A percentile compares a stretch with the other conserved stretches of the same genome.
phyloP scores from a whole-genome alignment of 2,888 invertebrate genomes.

The Cyclophora punctaria region DNA sequence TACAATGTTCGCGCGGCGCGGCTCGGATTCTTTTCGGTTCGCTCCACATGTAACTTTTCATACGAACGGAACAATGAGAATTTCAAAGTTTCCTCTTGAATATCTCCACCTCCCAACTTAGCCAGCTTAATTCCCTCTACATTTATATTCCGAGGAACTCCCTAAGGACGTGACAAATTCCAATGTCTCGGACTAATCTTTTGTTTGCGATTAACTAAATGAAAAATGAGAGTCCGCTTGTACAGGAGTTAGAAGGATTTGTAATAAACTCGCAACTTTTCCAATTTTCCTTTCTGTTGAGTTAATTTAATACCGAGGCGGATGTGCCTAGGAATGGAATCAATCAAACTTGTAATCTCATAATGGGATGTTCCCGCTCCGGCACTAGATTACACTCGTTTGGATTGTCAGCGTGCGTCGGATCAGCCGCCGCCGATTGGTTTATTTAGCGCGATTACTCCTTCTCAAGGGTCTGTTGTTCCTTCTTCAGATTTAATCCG shows the following conservation, averaged over 20 bases:
- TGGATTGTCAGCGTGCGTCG: too few relatives aligned
- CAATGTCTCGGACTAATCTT: slow-evolving; percentile 10
- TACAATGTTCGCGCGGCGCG: too few relatives aligned
- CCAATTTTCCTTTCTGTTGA: slow-evolving; percentile 3
- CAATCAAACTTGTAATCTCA: too few relatives aligned
- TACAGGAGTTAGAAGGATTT: slow-evolving; percentile 4
- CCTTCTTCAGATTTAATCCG: too few relatives aligned
- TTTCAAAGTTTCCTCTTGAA: slow-evolving; percentile 33
- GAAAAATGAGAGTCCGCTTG: slow-evolving; percentile 10
- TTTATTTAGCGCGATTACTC: too few relatives aligned
- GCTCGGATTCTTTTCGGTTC: slow-evolving; percentile 5
- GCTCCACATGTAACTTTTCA: slow-evolving; percentile 13
- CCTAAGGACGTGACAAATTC: slow-evolving; percentile 7
- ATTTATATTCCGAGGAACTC: not conserved
- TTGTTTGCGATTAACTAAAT: slow-evolving; percentile 14
- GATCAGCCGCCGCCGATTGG: too few relatives aligned
- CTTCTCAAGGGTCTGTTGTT: too few relatives aligned
- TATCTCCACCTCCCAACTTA: slow-evolving; percentile 9
- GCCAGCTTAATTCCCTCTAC: not conserved
- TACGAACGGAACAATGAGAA: slow-evolving; percentile 25
- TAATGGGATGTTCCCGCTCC: too few relatives aligned
- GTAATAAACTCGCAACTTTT: slow-evolving; percentile 8
- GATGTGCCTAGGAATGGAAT: too few relatives aligned
- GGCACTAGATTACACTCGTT: too few relatives aligned
- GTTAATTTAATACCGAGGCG: too few relatives aligned